Conservation (phyloP, 2,888 invertebrate genomes). For the Hermodice carunculata region DNA sequence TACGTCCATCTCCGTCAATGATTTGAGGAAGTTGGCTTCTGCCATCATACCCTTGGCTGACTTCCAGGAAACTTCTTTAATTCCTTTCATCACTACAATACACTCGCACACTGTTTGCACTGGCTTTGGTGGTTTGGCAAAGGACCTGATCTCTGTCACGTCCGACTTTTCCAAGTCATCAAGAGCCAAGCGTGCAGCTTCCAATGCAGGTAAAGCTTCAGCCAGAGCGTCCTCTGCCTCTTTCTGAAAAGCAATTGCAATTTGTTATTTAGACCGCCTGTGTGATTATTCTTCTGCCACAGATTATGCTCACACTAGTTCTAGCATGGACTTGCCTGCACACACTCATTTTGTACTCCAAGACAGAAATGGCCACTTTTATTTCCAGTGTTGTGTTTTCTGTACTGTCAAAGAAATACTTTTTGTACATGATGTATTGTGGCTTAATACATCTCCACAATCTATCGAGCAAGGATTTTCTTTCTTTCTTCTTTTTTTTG, state of each 20-base stretch:
- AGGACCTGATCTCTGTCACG: conserved; percentile 92
- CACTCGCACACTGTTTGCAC: conserved; percentile 92
- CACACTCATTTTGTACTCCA: too few relatives aligned
- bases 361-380: too few relatives aligned
- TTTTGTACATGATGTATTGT: too few relatives aligned
- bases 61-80: conserved; percentile 91
- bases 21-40: conserved; percentile 85
- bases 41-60: conserved; percentile 93
- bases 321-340: too few relatives aligned
- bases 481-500: too few relatives aligned
- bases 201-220: conserved; percentile 87
- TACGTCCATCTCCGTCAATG: conserved; percentile 87
- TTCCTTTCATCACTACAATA: conserved; percentile 85
- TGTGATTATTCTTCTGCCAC: too few relatives aligned
- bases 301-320: too few relatives aligned
- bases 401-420: too few relatives aligned
- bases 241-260: conserved; percentile 73
- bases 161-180: conserved; percentile 89
- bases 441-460: too few relatives aligned
- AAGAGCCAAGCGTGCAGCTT: conserved; percentile 84
- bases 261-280: too few relatives aligned
- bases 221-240: conserved; percentile 86
- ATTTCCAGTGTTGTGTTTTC: too few relatives aligned
- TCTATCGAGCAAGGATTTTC: too few relatives aligned
- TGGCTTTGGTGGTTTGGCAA: conserved; percentile 90